Evolutionary conservation across 2,797 vertebrate genomes (phyloP).

Genomic region (Esox masquinongy): DNA sequence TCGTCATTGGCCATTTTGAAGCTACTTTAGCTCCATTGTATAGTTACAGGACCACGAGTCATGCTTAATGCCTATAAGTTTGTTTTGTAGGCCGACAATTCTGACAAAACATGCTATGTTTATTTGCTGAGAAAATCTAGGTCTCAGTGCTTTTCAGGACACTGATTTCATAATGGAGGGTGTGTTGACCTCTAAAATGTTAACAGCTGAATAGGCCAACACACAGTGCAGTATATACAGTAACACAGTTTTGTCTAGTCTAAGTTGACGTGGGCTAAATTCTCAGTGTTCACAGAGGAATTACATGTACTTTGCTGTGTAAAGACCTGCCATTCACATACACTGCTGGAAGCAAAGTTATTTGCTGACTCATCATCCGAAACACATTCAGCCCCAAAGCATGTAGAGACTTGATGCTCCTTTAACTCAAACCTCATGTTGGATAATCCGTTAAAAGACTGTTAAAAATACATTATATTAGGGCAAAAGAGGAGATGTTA

Average conservation of each 20-base stretch:
- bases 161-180: not conserved
- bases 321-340: not conserved
- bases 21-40: constrained; percentile 1
- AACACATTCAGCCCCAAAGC: constrained; percentile 1
- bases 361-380: not conserved
- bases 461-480: too few species aligned
- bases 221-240: too few species aligned
- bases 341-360: not conserved
- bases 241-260: not conserved
- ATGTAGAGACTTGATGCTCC: constrained; percentile 29
- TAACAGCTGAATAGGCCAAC: not conserved
- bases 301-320: not conserved
- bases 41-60: constrained; percentile 10
- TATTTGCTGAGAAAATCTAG: not conserved
- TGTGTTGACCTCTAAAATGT: not conserved
- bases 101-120: not conserved
- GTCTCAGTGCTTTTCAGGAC: not conserved
- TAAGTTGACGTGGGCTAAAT: not conserved
- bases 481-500: too few species aligned
- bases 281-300: not conserved
- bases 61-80: not conserved
- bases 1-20: not conserved
- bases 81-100: not conserved
- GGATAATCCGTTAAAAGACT: not conserved
- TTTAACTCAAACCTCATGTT: not conserved